Base-by-base conservation (phyloP, 2,797 vertebrate species). In the Xerus rutilus region DNA sequence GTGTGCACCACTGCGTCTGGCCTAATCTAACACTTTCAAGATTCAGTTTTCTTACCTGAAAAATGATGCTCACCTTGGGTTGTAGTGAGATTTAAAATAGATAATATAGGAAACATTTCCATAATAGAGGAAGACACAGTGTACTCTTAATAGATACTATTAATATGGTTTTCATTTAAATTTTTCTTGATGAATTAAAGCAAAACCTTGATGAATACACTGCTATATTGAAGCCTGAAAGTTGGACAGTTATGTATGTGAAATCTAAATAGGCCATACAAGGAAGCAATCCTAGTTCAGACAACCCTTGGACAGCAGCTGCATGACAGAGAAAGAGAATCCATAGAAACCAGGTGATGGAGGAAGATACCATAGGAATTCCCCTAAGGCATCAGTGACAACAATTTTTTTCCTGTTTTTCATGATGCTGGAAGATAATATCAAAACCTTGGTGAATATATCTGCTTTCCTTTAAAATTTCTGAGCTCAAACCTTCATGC, bases 131-230 rank as follows among this genome's bases (percentile, higher is more conserved):
- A 70, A 59, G 62, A 70, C 15, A 64, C 12, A 30, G 45, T 57
- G 3, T 9, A 69, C n/a, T 93, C 47, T 86, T 65, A 77, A 15
- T 83, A 93, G 86, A 88, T 11, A 15, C 10, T 35, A 18, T 79
- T 70, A 73, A 52, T 52, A 62, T 43, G 79, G 64, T 86, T 83
- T 89, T 89, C 74, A 83, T 86, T 86, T 78, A 73, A 73, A 70
- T 57, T 77, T 86, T 89, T 86, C 47, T 65, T 90, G 18, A 83
- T 65, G 39, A 89, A 21, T 73, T 43, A 13, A 95, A 88, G 85
- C 52, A 93, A 79, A 95, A n/a, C 47, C 47, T 76, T 89, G 2
- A 45, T 72, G 49, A 82, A 25, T n/a, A 67, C 28, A 43, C 4
- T 52, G 30, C 23, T 47, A 0, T 65, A 32, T 85, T 82, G 43